Conservation (phyloP, 2,797 vertebrate genomes). For the Macropus fuliginosus region DNA sequence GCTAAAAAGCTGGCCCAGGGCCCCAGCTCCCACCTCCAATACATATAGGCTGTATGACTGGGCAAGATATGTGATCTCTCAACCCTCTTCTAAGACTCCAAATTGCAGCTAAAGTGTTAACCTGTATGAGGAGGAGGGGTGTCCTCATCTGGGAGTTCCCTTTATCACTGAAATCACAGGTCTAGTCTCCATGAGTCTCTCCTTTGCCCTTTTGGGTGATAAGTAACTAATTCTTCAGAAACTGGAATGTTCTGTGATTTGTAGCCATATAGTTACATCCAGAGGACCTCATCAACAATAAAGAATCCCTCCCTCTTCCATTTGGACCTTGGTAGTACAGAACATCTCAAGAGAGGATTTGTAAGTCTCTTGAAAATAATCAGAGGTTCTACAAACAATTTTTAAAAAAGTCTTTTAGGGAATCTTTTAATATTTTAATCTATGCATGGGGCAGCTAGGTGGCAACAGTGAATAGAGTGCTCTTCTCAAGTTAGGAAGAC, state of each 20-base stretch:
- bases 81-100: neutral
- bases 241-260: neutral
- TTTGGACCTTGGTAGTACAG: neutral
- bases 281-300: neutral
- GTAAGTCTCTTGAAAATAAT: neutral
- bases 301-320: neutral
- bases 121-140: neutral
- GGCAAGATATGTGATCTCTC: neutral
- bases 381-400: neutral
- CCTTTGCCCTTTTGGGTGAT: neutral
- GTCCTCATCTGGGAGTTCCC: neutral
- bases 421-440: neutral
- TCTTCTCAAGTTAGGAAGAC: neutral
- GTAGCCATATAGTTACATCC: neutral
- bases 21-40: neutral
- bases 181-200: neutral
- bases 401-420: neutral
- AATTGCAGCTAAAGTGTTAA: neutral
- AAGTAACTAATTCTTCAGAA: neutral
- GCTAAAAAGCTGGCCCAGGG: neutral
- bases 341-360: neutral
- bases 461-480: neutral
- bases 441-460: neutral
- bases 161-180: neutral
- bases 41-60: neutral